Evolutionary conservation across 1,140 invertebrate genomes (phyloP), one percentile per base, ranked within the genome.

Genomic region (Brachystomella parvula): DNA sequence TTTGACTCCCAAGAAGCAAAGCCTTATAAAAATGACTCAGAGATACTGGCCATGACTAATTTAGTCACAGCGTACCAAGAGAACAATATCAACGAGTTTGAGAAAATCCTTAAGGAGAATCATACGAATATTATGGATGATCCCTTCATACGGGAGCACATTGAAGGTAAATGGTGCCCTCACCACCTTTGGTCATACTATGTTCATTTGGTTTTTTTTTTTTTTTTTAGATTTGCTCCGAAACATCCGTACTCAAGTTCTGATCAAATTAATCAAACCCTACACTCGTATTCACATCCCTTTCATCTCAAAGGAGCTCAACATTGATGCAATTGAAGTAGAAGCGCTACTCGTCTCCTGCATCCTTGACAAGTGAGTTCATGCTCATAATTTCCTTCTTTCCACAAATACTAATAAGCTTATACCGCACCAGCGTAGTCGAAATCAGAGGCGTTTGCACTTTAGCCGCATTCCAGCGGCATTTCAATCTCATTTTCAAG

Each of bases 1-100:
- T 99, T 99, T 80, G 96, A 99, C 81, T 98, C 94, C 1, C 96
- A 99, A 84, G 97, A 99, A 83, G 96, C 96, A 0, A 99, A 99
- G 78, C 95, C 97, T 0, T 99, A 99, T 76, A 98, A 98, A 81
- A 98, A 98, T 79, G 96, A 99, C 81, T 93, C 95, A 3, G 96
- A 99, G 82, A 98, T 99, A 75, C 81, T 99, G 64, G 96, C 96
- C 1, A 99, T 99, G 95, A 99, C 96, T 6, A 97, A 99, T 80
- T 82, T 99, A 73, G 96, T 99, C 19, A 91, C 90, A 77, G 93
- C 96, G 24, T 99, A 98, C 80, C 96, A 99, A 79, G 97, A 97
- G 78, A 98, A 99, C 80, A 95, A 99, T 79, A 98, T 99, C 65
- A 94, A 95, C 77, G 92, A 96, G 72, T 99, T 99, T 83, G 96